Percentiles rank a stretch among this genome's conserved stretches.
phyloP scores from a whole-genome alignment of 2,888 invertebrate genomes.

The Cheilosia pagana region DNA sequence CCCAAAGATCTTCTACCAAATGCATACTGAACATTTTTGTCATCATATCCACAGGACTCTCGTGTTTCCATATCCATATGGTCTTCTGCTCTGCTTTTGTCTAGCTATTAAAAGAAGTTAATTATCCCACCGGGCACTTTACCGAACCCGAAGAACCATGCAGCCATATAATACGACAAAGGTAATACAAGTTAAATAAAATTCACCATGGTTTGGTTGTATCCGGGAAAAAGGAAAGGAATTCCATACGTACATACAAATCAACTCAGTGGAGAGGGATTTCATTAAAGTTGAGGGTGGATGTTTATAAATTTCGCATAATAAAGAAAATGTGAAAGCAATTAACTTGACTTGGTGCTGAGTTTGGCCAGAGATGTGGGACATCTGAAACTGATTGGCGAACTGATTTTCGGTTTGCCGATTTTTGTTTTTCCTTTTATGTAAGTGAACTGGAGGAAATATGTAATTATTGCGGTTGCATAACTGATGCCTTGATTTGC shows the following conservation, averaged over 20 bases:
- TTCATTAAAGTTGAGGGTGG: slow-evolving; percentile 5
- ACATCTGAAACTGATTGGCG: not conserved
- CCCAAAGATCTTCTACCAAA: not conserved
- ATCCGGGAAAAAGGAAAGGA: not conserved
- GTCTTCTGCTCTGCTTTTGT: not conserved
- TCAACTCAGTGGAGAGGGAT: not conserved
- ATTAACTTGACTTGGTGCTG: slow-evolving; percentile 23
- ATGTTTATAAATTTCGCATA: slow-evolving; percentile 17
- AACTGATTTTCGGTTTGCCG: not conserved
- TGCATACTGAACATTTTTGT: slow-evolving; percentile 1
- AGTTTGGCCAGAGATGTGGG: not conserved
- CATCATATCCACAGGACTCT: not conserved
- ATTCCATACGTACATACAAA: not conserved
- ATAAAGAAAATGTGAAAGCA: slow-evolving; percentile 40
- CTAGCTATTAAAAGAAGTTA: slow-evolving; percentile 37
- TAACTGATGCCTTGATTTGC: too few relatives aligned
- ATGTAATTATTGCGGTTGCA: too few relatives aligned
- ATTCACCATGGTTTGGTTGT: slow-evolving; percentile 27
- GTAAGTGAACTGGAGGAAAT: too few relatives aligned
- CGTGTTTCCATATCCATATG: not conserved
- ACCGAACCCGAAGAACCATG: slow-evolving; percentile 5
- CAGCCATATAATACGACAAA: slow-evolving; percentile 35
- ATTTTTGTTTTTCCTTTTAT: too few relatives aligned
- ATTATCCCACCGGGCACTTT: slow-evolving; percentile 31
- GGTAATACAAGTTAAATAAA: slow-evolving; percentile 22